Evolutionary conservation across 1,140 invertebrate genomes (phyloP).

Genomic region (Ips typographus): DNA sequence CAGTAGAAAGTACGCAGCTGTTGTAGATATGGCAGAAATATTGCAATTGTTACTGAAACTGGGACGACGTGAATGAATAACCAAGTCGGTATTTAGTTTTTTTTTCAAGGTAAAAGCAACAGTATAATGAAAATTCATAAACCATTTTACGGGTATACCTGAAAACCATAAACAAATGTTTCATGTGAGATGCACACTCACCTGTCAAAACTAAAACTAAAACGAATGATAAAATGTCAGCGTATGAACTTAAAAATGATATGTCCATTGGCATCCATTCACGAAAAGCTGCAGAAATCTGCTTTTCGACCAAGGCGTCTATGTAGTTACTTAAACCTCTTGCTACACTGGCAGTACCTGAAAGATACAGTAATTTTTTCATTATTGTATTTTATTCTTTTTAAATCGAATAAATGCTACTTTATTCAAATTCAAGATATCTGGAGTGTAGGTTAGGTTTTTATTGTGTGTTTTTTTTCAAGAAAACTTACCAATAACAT

Average conservation of each 20-base stretch:
- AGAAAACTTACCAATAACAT: constrained; percentile 72
- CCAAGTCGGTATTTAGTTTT: too few relatives aligned
- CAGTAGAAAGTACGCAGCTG: too few relatives aligned
- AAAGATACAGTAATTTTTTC: constrained; percentile 16
- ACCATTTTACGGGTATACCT: too few relatives aligned
- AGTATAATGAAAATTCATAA: too few relatives aligned
- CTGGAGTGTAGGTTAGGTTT: neutral
- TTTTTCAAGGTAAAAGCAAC: too few relatives aligned
- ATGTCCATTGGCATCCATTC: constrained; percentile 61
- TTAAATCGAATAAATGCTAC: neutral
- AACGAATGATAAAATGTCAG: constrained; percentile 67
- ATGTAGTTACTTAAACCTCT: constrained; percentile 76
- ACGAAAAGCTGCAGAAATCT: constrained; percentile 61
- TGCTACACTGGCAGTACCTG: constrained; percentile 80
- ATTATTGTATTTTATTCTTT: neutral
- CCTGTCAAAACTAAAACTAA: constrained; percentile 61
- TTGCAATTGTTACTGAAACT: too few relatives aligned
- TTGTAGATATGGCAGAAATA: too few relatives aligned
- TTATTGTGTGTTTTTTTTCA: neutral
- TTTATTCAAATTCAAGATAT: neutral
- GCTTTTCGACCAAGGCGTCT: constrained; percentile 63
- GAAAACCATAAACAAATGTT: too few relatives aligned
- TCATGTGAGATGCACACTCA: constrained; percentile 39
- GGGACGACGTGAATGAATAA: too few relatives aligned
- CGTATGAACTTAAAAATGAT: constrained; percentile 62